phyloP scores from a whole-genome alignment of 1,140 invertebrate species.

The Globodera ellingtonae region DNA sequence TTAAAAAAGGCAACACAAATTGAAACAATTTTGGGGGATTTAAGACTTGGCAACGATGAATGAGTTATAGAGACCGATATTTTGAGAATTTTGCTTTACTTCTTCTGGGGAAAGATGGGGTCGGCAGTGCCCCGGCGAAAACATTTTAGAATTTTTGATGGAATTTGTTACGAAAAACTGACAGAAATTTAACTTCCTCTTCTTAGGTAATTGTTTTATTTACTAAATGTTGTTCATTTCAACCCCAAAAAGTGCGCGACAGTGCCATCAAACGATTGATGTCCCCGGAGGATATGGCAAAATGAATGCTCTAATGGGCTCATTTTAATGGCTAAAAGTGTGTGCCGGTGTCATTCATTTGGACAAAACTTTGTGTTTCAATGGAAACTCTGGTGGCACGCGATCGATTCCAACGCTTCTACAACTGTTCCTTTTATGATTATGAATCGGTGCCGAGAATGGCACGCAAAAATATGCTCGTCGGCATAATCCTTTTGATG shows the following conservation, averaged over 20 bases:
- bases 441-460: constrained; percentile 24
- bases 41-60: too few relatives aligned
- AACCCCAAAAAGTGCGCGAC: neutral
- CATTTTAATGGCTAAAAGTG: neutral
- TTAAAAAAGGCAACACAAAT: too few relatives aligned
- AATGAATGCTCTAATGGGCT: neutral
- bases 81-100: too few relatives aligned
- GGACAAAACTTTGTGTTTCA: neutral
- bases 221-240: neutral
- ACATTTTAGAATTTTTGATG: too few relatives aligned
- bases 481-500: constrained; percentile 19
- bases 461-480: constrained; percentile 12
- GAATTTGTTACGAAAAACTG: too few relatives aligned
- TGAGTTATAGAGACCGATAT: too few relatives aligned
- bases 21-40: too few relatives aligned
- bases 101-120: too few relatives aligned
- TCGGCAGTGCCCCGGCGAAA: too few relatives aligned
- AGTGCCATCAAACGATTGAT: neutral
- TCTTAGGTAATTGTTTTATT: too few relatives aligned
- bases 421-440: constrained; percentile 32
- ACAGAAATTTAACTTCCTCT: too few relatives aligned
- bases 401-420: constrained; percentile 15
- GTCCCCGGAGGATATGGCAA: neutral
- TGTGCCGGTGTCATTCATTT: constrained; percentile 3
- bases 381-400: constrained; percentile 21